phyloP scores from a whole-genome alignment of 2,113 vertebrate genomes.

The Hypanus sabinus region DNA sequence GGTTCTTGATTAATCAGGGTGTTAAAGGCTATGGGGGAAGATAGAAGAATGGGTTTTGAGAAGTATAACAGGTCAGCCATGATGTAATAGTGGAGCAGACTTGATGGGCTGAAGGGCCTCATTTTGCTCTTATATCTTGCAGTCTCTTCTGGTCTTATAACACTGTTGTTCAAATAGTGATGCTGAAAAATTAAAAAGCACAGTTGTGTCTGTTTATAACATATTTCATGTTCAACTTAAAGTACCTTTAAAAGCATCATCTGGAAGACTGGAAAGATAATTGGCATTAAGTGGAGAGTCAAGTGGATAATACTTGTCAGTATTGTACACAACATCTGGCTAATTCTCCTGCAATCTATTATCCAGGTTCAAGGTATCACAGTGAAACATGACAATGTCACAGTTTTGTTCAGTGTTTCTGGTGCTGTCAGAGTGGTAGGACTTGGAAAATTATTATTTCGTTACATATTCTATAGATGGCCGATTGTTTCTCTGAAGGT shows the following conservation, averaged over 20 bases:
- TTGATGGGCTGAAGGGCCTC: too few relatives aligned
- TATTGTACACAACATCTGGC: background rate
- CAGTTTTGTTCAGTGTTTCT: background rate
- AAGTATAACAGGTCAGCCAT: too few relatives aligned
- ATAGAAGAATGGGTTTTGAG: too few relatives aligned
- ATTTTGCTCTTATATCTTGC: too few relatives aligned
- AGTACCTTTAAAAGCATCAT: conserved; percentile 1
- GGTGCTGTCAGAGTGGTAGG: background rate
- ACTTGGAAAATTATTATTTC: background rate
- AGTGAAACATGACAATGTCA: background rate
- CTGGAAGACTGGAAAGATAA: conserved; percentile 25
- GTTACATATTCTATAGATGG: background rate
- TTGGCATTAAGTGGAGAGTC: background rate
- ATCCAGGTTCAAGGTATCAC: background rate
- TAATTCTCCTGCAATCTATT: background rate
- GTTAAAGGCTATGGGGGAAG: too few relatives aligned
- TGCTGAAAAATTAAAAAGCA: background rate
- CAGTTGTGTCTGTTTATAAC: background rate
- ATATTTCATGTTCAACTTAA: background rate
- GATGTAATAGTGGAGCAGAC: too few relatives aligned
- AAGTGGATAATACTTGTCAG: background rate
- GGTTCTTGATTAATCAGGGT: too few relatives aligned
- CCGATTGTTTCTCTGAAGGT: background rate
- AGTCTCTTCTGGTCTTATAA: background rate
- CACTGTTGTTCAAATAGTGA: background rate